A percentile compares a stretch with the other conserved stretches of the same genome.
Evolutionary conservation across 2,797 vertebrate species (phyloP).

Genomic region (Leptatherina wallacei): DNA sequence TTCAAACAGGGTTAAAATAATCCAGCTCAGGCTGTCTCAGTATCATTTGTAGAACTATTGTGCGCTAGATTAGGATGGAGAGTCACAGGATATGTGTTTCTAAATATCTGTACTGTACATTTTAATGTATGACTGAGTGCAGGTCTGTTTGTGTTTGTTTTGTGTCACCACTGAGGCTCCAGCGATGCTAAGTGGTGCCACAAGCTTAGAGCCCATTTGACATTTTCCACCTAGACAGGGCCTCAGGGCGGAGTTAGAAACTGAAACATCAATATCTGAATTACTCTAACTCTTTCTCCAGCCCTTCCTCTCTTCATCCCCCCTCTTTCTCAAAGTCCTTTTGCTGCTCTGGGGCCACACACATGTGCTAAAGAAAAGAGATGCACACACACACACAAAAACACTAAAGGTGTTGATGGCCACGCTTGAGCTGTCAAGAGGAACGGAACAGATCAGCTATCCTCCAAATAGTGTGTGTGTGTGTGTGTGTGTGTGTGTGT

Average conservation of each 20-base stretch:
- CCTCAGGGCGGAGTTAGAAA: constrained; percentile 69
- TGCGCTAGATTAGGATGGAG: neutral
- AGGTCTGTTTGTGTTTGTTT: constrained; percentile 12
- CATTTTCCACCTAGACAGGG: constrained; percentile 67
- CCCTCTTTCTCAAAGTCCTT: constrained; percentile 52
- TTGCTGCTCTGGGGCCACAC: constrained; percentile 39
- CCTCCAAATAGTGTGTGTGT: constrained; percentile 49
- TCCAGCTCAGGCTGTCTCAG: neutral
- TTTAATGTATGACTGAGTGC: neutral
- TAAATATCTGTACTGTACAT: neutral
- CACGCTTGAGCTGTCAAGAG: constrained; percentile 70
- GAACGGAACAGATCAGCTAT: constrained; percentile 68
- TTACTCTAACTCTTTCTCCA: constrained; percentile 54
- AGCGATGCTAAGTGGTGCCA: constrained; percentile 49
- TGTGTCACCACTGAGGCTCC: constrained; percentile 39
- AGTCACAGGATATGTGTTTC: constrained; percentile 2
- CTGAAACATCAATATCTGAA: constrained; percentile 73
- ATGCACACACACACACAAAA: constrained; percentile 22
- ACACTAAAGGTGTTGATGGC: constrained; percentile 52
- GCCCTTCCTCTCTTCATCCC: constrained; percentile 33
- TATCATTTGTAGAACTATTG: neutral
- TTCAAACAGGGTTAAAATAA: constrained; percentile 6
- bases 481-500: constrained; percentile 31
- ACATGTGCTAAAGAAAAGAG: constrained; percentile 11
- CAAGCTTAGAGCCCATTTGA: constrained; percentile 55